Conservation (phyloP, 2,888 invertebrate species). For the Selenia dentaria region DNA sequence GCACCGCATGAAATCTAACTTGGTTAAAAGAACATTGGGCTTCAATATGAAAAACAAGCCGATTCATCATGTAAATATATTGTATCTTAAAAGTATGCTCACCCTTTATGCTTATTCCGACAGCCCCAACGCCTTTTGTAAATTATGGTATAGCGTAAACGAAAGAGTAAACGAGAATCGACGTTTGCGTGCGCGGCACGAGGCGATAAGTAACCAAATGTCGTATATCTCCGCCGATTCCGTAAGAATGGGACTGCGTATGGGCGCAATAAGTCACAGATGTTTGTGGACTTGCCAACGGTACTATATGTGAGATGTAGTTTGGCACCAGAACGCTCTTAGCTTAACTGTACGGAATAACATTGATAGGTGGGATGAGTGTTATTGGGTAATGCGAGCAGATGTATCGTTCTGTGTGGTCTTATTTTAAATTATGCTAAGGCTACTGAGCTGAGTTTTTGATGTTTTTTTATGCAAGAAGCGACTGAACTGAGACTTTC, state of each 20-base stretch:
- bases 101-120: constrained; percentile 4
- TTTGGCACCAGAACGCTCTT: constrained; percentile 16
- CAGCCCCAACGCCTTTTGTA: constrained; percentile 22
- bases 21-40: too few species aligned
- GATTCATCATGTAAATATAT: too few species aligned
- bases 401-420: constrained; percentile 4
- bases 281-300: constrained; percentile 28
- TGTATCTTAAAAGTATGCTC: too few species aligned
- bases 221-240: constrained; percentile 27
- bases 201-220: constrained; percentile 35
- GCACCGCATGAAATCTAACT: too few species aligned
- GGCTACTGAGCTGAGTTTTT: not conserved
- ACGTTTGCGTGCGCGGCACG: constrained; percentile 31
- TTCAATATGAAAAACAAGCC: too few species aligned
- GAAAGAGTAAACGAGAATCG: constrained; percentile 34
- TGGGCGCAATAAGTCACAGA: constrained; percentile 33
- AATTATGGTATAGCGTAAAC: constrained; percentile 32
- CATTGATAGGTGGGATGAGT: constrained; percentile 32
- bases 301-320: constrained; percentile 21
- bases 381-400: constrained; percentile 21
- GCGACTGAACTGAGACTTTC: too few species aligned
- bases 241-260: constrained; percentile 21
- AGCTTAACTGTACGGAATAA: constrained; percentile 27
- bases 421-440: not conserved
- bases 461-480: too few species aligned